phyloP scores from a whole-genome alignment of 1,140 invertebrate genomes.

The Caenorhabditis briggsae region DNA sequence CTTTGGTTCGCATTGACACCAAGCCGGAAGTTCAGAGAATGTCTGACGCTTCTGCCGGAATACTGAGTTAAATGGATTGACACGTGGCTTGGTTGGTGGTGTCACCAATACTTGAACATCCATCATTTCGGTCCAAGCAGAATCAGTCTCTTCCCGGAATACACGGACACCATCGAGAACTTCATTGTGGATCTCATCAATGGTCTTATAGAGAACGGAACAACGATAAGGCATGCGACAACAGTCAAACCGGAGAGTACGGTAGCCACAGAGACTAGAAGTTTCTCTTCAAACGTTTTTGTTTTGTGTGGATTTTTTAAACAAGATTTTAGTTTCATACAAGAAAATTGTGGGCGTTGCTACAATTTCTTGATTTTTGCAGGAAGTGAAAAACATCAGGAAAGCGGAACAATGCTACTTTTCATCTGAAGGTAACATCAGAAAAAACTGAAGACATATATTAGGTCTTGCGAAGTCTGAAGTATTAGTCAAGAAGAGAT shows the following conservation, averaged over 20 bases:
- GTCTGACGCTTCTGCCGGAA: slow-evolving; percentile 66
- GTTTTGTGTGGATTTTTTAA: background rate
- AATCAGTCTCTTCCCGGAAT: slow-evolving; percentile 64
- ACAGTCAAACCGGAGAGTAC: slow-evolving; percentile 46
- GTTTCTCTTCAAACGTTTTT: slow-evolving; percentile 61
- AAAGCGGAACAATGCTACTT: background rate
- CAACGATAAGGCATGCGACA: slow-evolving; percentile 55
- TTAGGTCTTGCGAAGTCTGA: background rate
- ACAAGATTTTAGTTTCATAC: background rate
- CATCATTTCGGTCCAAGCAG: slow-evolving; percentile 66
- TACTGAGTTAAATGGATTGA: slow-evolving; percentile 62
- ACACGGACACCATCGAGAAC: slow-evolving; percentile 12
- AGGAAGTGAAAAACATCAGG: background rate
- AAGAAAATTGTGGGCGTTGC: background rate
- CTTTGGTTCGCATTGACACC: slow-evolving; percentile 65
- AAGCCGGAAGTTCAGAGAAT: slow-evolving; percentile 62
- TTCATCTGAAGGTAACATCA: background rate
- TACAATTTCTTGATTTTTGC: background rate
- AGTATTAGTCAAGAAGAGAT: background rate
- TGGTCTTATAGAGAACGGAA: slow-evolving; percentile 63
- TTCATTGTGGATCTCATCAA: slow-evolving; percentile 64
- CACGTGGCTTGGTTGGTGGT: slow-evolving; percentile 63
- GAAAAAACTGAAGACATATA: background rate
- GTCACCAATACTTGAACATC: slow-evolving; percentile 63
- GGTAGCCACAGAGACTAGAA: slow-evolving; percentile 58